Evolutionary conservation across 2,888 invertebrate genomes (phyloP).

Genomic region (Andrena flavipes): DNA sequence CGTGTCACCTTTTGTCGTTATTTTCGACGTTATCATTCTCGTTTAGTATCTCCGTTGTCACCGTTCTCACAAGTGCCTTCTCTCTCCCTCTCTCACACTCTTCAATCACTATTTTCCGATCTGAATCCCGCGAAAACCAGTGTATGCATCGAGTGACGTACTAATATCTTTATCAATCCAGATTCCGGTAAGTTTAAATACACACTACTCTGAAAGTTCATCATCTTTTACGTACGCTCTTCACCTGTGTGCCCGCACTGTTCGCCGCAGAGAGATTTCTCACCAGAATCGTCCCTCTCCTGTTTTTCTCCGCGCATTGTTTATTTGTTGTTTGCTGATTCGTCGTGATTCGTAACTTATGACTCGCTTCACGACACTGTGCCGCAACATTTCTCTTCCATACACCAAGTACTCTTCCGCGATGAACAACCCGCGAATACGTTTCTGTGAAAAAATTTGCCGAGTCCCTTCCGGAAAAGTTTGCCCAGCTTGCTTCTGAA

Average conservation of each 20-base stretch:
- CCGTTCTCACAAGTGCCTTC: conserved; percentile 66
- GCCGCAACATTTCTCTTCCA: not conserved
- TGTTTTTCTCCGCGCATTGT: conserved; percentile 39
- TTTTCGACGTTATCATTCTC: conserved; percentile 49
- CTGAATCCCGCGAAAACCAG: conserved; percentile 48
- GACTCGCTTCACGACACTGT: conserved; percentile 44
- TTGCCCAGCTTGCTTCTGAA: not conserved
- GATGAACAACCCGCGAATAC: not conserved
- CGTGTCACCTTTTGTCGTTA: conserved; percentile 49
- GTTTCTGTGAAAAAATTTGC: conserved; percentile 17
- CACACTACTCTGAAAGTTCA: not conserved
- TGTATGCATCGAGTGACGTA: conserved; percentile 46
- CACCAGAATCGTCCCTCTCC: conserved; percentile 20
- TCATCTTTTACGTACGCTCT: not conserved
- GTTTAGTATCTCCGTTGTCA: conserved; percentile 42
- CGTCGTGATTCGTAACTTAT: conserved; percentile 13
- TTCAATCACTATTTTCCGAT: conserved; percentile 50
- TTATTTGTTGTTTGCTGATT: conserved; percentile 54
- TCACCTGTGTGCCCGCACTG: not conserved
- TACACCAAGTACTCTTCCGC: not conserved
- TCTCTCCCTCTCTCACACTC: conserved; percentile 44
- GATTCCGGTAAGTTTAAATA: conserved; percentile 51
- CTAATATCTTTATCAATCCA: conserved; percentile 39
- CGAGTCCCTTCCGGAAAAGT: conserved; percentile 1
- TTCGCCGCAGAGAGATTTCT: conserved; percentile 22